Evolutionary conservation across 2,797 vertebrate genomes (phyloP).

Genomic region (Darevskia nairensis): DNA sequence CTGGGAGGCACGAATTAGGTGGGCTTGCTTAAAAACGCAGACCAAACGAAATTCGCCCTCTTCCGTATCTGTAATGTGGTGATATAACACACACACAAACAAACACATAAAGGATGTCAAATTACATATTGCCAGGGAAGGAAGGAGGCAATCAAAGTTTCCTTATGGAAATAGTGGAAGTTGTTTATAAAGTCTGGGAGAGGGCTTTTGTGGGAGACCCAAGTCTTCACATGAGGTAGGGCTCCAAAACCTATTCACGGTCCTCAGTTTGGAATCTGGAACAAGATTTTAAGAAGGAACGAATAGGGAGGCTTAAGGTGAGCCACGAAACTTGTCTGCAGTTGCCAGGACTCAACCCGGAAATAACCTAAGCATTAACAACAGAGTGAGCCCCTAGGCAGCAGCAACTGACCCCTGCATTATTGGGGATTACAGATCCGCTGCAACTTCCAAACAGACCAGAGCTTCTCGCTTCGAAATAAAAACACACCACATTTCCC

Average conservation of each 20-base stretch:
- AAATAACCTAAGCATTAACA: not conserved
- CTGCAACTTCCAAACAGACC: not conserved
- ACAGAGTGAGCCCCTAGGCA: not conserved
- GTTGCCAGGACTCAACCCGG: not conserved
- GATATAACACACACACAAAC: not conserved
- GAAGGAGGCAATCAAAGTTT: conserved; percentile 43
- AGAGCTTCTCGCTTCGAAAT: not conserved
- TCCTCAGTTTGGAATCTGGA: not conserved
- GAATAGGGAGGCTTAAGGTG: not conserved
- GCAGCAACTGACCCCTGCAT: not conserved
- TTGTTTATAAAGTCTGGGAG: not conserved
- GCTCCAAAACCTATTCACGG: not conserved
- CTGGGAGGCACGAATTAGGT: too few relatives aligned
- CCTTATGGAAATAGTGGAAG: not conserved
- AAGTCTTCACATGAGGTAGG: not conserved
- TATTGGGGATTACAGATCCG: not conserved
- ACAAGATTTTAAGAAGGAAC: not conserved
- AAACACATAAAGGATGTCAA: not conserved
- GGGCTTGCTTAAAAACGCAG: too few relatives aligned
- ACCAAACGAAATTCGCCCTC: too few relatives aligned
- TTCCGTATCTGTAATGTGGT: not conserved
- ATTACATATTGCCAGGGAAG: conserved; percentile 28
- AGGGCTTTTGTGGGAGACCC: too few relatives aligned
- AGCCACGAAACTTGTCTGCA: not conserved
- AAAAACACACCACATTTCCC: not conserved